A percentile compares a stretch with the other conserved stretches of the same genome.
These are phyloP conservation scores for Ericerus pela DNA, from an alignment of 1,140 invertebrate species.

Conservation along the genomic window DNA sequence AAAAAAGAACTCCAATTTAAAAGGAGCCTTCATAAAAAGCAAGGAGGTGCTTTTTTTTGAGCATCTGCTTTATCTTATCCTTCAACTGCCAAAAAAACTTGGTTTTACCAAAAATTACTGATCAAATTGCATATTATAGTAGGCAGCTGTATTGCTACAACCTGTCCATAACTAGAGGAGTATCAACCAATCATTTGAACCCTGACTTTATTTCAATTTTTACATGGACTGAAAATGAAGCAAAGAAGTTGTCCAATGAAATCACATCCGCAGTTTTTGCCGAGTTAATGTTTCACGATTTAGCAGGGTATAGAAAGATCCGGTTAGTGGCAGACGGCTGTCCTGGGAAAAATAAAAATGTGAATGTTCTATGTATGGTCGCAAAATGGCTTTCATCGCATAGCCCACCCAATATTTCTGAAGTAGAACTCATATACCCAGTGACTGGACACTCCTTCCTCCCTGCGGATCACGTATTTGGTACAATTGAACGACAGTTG, in stretches of 20 bases:
- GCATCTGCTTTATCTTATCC: too few relatives aligned
- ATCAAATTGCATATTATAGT: too few relatives aligned
- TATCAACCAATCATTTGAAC: too few relatives aligned
- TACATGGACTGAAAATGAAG: slow-evolving; percentile 27
- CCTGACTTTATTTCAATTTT: too few relatives aligned
- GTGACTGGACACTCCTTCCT: slow-evolving; percentile 27
- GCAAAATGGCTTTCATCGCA: slow-evolving; percentile 20
- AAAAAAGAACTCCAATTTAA: too few relatives aligned
- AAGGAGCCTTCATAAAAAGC: too few relatives aligned
- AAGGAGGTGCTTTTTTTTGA: too few relatives aligned
- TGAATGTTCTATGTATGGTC: slow-evolving; percentile 23
- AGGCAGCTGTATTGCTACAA: too few relatives aligned
- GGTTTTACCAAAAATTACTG: too few relatives aligned
- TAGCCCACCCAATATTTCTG: neutral
- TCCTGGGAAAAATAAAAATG: slow-evolving; percentile 28
- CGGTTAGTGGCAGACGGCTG: slow-evolving; percentile 26
- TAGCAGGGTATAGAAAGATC: slow-evolving; percentile 11
- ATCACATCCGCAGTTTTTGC: slow-evolving; percentile 25
- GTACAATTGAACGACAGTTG: slow-evolving; percentile 22
- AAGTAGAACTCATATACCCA: slow-evolving; percentile 25
- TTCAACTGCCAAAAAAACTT: too few relatives aligned
- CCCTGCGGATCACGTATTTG: slow-evolving; percentile 27
- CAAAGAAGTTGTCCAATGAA: slow-evolving; percentile 25
- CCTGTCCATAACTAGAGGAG: too few relatives aligned
- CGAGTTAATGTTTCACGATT: neutral